Percentiles rank a stretch among this genome's conserved stretches.
Evolutionary conservation across 2,797 vertebrate species (phyloP).

Genomic region (Gymnodraco acuticeps): DNA sequence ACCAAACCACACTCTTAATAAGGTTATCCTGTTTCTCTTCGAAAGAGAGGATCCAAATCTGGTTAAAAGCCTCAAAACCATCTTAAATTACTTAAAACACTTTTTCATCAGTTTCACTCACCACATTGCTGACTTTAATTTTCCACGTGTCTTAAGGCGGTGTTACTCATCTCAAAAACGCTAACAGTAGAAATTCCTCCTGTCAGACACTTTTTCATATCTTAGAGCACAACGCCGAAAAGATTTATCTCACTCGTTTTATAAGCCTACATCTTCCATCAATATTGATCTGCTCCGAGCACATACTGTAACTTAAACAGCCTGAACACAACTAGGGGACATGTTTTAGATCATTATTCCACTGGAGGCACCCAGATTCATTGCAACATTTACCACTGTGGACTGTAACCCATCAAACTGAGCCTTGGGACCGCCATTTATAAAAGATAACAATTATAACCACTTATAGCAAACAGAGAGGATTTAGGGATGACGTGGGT

Average conservation of each 20-base stretch:
- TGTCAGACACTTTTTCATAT: conserved; percentile 36
- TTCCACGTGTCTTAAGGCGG: conserved; percentile 30
- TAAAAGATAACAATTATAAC: conserved; percentile 34
- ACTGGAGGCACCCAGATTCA: conserved; percentile 46
- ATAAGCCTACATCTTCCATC: conserved; percentile 58
- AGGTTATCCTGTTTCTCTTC: conserved; percentile 51
- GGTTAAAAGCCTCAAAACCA: conserved; percentile 54
- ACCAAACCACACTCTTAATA: conserved; percentile 53
- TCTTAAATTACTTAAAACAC: conserved; percentile 56
- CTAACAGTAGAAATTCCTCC: conserved; percentile 28
- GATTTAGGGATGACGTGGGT: conserved; percentile 7
- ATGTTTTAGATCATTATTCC: conserved; percentile 64
- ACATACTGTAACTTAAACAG: conserved; percentile 59
- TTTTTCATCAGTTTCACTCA: conserved; percentile 30
- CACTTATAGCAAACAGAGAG: conserved; percentile 25
- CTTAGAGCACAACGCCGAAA: conserved; percentile 18
- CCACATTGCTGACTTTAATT: conserved; percentile 47
- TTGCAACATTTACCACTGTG: conserved; percentile 38
- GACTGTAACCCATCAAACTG: conserved; percentile 32
- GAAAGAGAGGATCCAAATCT: conserved; percentile 56
- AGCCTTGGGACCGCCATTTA: conserved; percentile 24
- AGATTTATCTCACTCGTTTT: conserved; percentile 41
- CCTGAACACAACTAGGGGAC: conserved; percentile 56
- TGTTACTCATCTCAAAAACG: conserved; percentile 13
- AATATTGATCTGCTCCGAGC: conserved; percentile 69